phyloP scores from a whole-genome alignment of 2,113 vertebrate species.

The Thinocorus orbignyianus region DNA sequence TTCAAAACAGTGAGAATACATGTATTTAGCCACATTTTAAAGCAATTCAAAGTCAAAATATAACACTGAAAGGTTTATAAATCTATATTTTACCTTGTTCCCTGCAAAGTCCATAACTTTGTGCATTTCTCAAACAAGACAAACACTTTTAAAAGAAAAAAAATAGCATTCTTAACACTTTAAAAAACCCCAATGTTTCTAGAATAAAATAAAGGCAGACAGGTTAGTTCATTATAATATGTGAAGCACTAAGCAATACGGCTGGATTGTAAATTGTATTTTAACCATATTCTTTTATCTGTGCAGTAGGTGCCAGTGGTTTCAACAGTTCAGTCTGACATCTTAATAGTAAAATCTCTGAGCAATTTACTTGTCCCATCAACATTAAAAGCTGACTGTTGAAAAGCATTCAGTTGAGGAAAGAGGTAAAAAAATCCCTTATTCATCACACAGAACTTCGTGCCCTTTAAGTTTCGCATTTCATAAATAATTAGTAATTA shows the following conservation, averaged over 20 bases:
- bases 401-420: background rate
- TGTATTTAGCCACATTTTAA: background rate
- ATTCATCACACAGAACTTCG: background rate
- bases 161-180: background rate
- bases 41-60: background rate
- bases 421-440: background rate
- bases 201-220: background rate
- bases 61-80: background rate
- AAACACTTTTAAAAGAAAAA: background rate
- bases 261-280: background rate
- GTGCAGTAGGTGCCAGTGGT: background rate
- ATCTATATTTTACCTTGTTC: background rate
- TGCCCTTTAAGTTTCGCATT: background rate
- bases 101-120: background rate
- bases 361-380: background rate
- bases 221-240: background rate
- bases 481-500: background rate
- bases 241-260: background rate
- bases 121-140: background rate
- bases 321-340: background rate
- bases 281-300: background rate
- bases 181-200: background rate
- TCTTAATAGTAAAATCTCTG: background rate
- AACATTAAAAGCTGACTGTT: background rate
- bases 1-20: background rate